Percentiles rank a stretch among this genome's conserved stretches.
phyloP scores from a whole-genome alignment of 2,888 invertebrate genomes.

The Nomada hirtipes region DNA sequence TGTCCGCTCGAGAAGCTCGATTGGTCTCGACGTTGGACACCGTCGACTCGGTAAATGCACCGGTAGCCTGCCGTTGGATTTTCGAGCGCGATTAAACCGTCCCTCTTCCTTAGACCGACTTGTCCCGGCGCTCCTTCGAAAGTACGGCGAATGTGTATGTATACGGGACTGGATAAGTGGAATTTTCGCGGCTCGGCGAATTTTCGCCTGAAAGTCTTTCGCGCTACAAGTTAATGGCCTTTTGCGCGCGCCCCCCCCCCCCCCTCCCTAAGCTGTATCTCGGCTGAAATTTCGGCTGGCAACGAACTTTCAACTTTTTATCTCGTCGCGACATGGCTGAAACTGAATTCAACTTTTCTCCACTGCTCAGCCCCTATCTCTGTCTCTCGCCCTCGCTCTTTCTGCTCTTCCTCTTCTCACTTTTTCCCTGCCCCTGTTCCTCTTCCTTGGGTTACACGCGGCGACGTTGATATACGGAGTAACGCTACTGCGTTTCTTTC shows the following conservation, averaged over 20 bases:
- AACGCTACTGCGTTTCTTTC: constrained; percentile 41
- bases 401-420: not conserved
- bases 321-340: constrained; percentile 57
- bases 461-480: constrained; percentile 55
- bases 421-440: not conserved
- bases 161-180: constrained; percentile 27
- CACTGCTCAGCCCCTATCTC: not conserved
- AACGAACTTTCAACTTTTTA: constrained; percentile 65
- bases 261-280: constrained; percentile 23
- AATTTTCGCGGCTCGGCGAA: constrained; percentile 41
- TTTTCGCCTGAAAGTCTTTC: constrained; percentile 23
- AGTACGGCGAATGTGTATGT: not conserved
- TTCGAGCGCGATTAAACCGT: constrained; percentile 10
- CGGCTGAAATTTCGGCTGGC: constrained; percentile 40
- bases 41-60: not conserved
- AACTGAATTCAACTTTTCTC: constrained; percentile 63
- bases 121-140: not conserved
- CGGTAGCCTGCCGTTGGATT: constrained; percentile 5
- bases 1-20: not conserved
- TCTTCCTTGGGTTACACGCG: constrained; percentile 7
- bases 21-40: not conserved
- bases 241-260: not conserved
- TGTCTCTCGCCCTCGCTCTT: too few species aligned
- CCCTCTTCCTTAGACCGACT: not conserved
- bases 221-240: constrained; percentile 50